Evolutionary conservation across 2,113 vertebrate species (phyloP), one percentile per base, ranked within the genome.

Genomic region (Prochilodus magdalenae): DNA sequence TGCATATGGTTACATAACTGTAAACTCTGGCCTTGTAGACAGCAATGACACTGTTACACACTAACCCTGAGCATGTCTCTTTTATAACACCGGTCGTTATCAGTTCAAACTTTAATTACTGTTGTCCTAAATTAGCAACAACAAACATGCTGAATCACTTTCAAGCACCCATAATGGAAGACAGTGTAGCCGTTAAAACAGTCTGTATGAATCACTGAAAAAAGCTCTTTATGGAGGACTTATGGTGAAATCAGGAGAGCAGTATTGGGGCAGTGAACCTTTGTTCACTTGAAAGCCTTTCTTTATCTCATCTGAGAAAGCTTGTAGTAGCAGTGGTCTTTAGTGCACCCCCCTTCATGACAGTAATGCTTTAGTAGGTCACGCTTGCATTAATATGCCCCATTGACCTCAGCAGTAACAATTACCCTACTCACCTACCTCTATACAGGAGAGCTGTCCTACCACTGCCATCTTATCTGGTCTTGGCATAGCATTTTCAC

Each of bases 271-370:
- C 22, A 60, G 5, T 60, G 20, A 36, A n/a, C 13, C 20, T 36
- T 22, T 55, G 71, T 73, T 73, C 51, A 18, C 11, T 20, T 53
- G 44, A 55, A 22, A 55, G 53, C 53, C 53, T 22, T 20, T 26
- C 57, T 26, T 60, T 26, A 26, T 24, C 57, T 26, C 36, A 75
- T 76, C 24, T 27, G 27, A 27, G 12, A 1, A 47, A 47, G 10
- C n/a, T 60, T n/a, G 53, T 55, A 55, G 49, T 40, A 1, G 24
- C 16, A 36, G 62, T n/a, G 26, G 65, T 79, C 76, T 69, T 59
- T 59, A 22, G 40, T 70, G 47, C 15, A 20, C 29, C 11, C 30
- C n/a, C 22, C 66, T 12, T 44, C 66, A 44, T 70, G 36, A 44
- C 33, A 3, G 10, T 26, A 13, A 57, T 57, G 53, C 53, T 60